phyloP scores from a whole-genome alignment of 2,797 vertebrate genomes.

The Gallirallus australis region DNA sequence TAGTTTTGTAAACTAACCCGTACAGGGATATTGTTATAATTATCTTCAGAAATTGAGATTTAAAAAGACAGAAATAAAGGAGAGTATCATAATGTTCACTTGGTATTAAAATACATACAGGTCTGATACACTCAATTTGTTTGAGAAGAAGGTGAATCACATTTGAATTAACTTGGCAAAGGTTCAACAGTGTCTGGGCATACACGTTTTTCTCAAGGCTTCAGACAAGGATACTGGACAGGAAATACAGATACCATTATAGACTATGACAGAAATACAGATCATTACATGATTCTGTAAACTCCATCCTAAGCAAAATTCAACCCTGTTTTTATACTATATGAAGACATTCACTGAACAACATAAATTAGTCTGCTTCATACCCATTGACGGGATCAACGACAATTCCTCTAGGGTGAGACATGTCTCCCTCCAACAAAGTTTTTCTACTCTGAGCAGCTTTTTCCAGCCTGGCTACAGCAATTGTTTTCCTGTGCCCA shows the following conservation, averaged over 20 bases:
- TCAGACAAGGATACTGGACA: neutral
- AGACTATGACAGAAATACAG: neutral
- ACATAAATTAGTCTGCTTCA: neutral
- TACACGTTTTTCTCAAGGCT: neutral
- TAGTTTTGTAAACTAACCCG: neutral
- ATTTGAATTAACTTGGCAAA: neutral
- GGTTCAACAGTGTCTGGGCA: neutral
- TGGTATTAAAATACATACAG: neutral
- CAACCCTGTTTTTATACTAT: neutral
- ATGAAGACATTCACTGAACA: neutral
- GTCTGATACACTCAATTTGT: neutral
- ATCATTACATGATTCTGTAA: neutral
- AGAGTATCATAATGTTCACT: neutral
- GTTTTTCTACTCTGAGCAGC: conserved; percentile 93
- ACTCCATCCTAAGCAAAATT: neutral
- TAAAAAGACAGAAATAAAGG: neutral
- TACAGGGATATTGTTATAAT: neutral
- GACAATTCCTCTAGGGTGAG: conserved; percentile 96
- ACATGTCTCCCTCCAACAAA: conserved; percentile 95
- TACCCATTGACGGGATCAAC: conserved; percentile 97
- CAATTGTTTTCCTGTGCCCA: conserved; percentile 95
- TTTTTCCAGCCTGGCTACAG: conserved; percentile 91
- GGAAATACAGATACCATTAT: neutral
- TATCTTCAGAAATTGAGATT: neutral
- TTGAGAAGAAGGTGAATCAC: neutral